These are phyloP conservation scores for Phyllostomus discolor DNA, from an alignment of 2,113 vertebrate species.

Conservation along the genomic window DNA sequence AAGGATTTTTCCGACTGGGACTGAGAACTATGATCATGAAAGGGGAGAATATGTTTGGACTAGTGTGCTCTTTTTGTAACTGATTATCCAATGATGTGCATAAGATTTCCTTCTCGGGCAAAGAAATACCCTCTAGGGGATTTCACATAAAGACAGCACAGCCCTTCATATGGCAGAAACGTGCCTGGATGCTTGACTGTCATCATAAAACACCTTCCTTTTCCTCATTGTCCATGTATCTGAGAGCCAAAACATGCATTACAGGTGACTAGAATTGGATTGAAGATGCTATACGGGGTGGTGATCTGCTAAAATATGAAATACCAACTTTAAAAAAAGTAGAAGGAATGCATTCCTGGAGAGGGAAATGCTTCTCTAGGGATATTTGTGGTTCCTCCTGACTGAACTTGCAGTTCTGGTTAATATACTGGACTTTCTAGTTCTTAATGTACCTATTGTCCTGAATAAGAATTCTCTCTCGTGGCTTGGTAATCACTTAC, in stretches of 20 bases:
- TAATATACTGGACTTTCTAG: background rate
- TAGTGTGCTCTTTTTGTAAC: background rate
- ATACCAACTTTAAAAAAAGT: background rate
- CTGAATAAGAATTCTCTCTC: background rate
- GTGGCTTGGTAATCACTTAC: background rate
- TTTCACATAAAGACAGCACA: background rate
- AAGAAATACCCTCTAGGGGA: background rate
- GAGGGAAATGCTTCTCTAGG: background rate
- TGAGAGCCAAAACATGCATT: background rate
- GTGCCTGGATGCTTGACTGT: background rate
- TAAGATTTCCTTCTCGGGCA: background rate
- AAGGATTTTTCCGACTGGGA: constrained; percentile 18
- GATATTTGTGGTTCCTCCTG: background rate
- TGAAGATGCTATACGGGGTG: background rate
- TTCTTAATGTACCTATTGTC: background rate
- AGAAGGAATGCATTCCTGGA: background rate
- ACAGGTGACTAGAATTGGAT: background rate
- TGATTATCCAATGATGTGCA: background rate
- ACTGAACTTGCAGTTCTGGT: background rate
- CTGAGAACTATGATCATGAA: constrained; percentile 20
- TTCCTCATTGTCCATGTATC: background rate
- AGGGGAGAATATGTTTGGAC: background rate
- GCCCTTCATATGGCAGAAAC: background rate
- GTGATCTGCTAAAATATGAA: background rate
- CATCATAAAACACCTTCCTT: background rate